Evolutionary conservation across 2,888 invertebrate species (phyloP).

Genomic region (Ceraclea dissimilis): DNA sequence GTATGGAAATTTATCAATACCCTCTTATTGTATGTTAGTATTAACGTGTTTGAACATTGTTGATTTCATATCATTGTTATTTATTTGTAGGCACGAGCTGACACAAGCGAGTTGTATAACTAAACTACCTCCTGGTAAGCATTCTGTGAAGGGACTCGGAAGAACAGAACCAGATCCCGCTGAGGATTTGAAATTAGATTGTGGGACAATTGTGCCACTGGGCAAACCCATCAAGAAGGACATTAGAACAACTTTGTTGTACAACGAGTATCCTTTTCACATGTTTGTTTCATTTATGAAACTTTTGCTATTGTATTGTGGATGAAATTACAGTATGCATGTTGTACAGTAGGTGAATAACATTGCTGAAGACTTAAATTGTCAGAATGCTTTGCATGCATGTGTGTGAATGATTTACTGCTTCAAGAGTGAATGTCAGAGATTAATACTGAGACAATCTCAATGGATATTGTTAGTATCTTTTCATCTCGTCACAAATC

Average conservation of each 20-base stretch:
- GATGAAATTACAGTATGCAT: background rate
- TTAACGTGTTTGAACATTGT: background rate
- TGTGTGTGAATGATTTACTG: too few relatives aligned
- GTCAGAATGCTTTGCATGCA: too few relatives aligned
- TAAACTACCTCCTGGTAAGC: constrained; percentile 72
- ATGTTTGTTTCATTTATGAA: background rate
- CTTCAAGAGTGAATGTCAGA: too few relatives aligned
- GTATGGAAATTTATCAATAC: constrained; percentile 39
- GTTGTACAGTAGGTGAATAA: too few relatives aligned
- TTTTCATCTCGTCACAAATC: too few relatives aligned
- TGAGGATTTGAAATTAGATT: constrained; percentile 44
- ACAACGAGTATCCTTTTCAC: constrained; percentile 84
- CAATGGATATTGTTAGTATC: too few relatives aligned
- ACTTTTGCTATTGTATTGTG: background rate
- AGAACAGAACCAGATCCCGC: constrained; percentile 76
- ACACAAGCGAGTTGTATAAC: constrained; percentile 62
- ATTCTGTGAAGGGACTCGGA: constrained; percentile 86
- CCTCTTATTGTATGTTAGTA: too few relatives aligned
- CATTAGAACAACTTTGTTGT: constrained; percentile 55
- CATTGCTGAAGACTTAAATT: too few relatives aligned
- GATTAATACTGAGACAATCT: too few relatives aligned
- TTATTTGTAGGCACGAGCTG: constrained; percentile 63
- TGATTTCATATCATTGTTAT: background rate
- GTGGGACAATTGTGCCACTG: constrained; percentile 72
- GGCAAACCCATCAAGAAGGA: constrained; percentile 53